phyloP scores from a whole-genome alignment of 1,140 invertebrate genomes.

The Drosophila suzukii region DNA sequence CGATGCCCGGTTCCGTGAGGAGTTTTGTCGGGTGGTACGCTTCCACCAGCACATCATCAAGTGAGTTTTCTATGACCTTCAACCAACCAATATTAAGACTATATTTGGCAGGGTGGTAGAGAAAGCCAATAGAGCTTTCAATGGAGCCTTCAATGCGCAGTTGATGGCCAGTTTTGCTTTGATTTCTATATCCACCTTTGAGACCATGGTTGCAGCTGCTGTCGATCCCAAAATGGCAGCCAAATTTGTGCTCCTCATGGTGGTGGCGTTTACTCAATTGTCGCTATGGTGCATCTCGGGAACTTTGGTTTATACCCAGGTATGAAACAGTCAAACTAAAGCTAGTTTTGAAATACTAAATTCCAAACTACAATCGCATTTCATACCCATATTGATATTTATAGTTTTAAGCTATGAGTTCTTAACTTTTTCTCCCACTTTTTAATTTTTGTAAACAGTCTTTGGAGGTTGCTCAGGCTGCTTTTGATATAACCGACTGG shows the following conservation, averaged over 20 bases:
- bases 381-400: no score
- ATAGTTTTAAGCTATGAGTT: no score
- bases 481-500: constrained; percentile 63
- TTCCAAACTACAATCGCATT: no score
- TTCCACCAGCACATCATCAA: constrained; percentile 70
- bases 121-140: constrained; percentile 50
- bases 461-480: constrained; percentile 61
- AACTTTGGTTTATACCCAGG: constrained; percentile 55
- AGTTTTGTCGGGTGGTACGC: constrained; percentile 32
- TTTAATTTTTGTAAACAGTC: constrained; percentile 34
- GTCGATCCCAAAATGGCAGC: constrained; percentile 57
- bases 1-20: constrained; percentile 29
- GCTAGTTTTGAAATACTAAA: no score
- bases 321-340: constrained; percentile 3
- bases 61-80: constrained; percentile 13
- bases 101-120: constrained; percentile 36
- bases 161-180: constrained; percentile 66
- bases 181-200: constrained; percentile 69
- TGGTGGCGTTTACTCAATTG: constrained; percentile 58
- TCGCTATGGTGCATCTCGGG: constrained; percentile 68
- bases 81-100: no score
- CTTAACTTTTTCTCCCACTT: no score
- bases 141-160: constrained; percentile 62
- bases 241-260: constrained; percentile 63
- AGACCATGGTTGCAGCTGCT: constrained; percentile 53